Percentiles rank a stretch among this genome's conserved stretches.
phyloP scores from a whole-genome alignment of 2,888 invertebrate genomes.

The Pristionchus arcanus region DNA sequence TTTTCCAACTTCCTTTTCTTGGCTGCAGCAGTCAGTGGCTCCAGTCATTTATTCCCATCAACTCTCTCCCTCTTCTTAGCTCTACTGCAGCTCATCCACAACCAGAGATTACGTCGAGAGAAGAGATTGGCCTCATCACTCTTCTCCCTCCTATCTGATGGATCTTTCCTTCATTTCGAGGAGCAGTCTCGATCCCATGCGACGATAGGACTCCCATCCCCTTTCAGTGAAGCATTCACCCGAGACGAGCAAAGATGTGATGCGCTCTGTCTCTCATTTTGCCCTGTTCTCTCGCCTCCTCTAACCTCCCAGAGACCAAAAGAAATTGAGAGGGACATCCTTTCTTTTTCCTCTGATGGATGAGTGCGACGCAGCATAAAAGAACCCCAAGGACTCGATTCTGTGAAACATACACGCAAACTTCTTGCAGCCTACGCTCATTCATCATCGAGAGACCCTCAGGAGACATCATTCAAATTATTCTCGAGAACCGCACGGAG shows the following conservation, averaged over 20 bases:
- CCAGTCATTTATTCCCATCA: not conserved
- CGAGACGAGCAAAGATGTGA: not conserved
- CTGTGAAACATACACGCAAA: slow-evolving; percentile 22
- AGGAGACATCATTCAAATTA: not conserved
- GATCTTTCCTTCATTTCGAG: not conserved
- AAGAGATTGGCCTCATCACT: not conserved
- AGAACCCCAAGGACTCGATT: slow-evolving; percentile 1
- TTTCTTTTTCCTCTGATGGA: not conserved
- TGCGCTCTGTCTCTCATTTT: not conserved
- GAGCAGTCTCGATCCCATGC: not conserved
- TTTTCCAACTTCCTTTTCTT: not conserved
- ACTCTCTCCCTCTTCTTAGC: not conserved
- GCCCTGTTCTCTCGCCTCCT: not conserved
- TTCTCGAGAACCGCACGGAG: too few species aligned
- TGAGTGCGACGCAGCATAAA: not conserved
- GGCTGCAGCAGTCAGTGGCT: not conserved
- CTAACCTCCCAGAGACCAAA: not conserved
- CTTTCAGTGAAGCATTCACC: slow-evolving; percentile 9
- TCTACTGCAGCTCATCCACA: not conserved
- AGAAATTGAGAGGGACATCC: not conserved
- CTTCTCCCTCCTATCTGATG: not conserved
- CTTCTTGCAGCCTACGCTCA: slow-evolving; percentile 15
- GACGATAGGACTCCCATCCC: not conserved
- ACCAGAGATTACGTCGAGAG: not conserved
- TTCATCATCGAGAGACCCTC: not conserved